A percentile compares a stretch with the other conserved stretches of the same genome.
Evolutionary conservation across 2,797 vertebrate species (phyloP).

Genomic region (Salarias fasciatus): DNA sequence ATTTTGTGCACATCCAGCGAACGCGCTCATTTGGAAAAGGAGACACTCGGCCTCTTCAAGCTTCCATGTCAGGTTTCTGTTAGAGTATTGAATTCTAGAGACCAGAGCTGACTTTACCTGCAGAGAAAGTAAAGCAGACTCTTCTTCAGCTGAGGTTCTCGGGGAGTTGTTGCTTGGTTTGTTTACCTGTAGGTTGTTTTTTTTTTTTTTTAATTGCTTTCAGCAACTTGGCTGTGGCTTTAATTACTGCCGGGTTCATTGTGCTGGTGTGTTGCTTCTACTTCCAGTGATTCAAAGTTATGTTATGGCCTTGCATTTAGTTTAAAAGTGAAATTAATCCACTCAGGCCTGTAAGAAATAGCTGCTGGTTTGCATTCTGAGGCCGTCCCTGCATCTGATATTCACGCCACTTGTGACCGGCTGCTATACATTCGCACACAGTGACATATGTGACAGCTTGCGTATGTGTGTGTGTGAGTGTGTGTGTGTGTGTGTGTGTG

Average conservation of each 20-base stretch:
- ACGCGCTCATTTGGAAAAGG: too few species aligned
- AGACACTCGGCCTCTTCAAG: too few species aligned
- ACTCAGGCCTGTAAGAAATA: constrained; percentile 34
- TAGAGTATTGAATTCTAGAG: constrained; percentile 46
- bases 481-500: constrained; percentile 7
- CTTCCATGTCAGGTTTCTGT: constrained; percentile 21
- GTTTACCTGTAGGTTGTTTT: constrained; percentile 36
- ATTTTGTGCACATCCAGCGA: too few species aligned
- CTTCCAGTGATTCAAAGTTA: constrained; percentile 43
- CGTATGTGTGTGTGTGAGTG: constrained; percentile 19
- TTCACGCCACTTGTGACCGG: background rate
- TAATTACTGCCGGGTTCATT: constrained; percentile 37
- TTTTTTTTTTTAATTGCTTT: constrained; percentile 54
- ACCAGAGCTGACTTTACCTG: constrained; percentile 52
- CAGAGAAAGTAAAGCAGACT: constrained; percentile 38
- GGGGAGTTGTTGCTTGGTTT: constrained; percentile 41
- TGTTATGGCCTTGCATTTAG: constrained; percentile 25
- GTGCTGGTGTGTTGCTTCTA: constrained; percentile 34
- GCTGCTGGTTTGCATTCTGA: too few species aligned
- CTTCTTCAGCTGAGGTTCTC: constrained; percentile 23
- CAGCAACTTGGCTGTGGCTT: constrained; percentile 29
- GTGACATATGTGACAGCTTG: constrained; percentile 9
- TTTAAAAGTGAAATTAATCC: constrained; percentile 21
- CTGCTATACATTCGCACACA: constrained; percentile 14
- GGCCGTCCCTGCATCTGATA: too few species aligned